These are phyloP conservation scores for Sycophila texana DNA, from an alignment of 2,888 invertebrate species.

Conservation along the genomic window DNA sequence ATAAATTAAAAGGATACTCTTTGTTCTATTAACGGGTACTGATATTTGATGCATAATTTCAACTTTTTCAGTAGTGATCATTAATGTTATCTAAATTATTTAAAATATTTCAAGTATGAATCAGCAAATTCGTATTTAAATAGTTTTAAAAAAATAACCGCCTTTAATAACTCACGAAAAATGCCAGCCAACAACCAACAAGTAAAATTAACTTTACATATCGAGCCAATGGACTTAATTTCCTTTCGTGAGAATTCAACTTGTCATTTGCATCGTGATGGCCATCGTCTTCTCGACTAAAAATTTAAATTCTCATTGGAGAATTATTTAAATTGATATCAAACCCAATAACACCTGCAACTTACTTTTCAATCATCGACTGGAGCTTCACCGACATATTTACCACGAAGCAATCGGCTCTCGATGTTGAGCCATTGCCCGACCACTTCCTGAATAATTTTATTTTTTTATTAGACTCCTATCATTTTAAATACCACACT, in stretches of 20 bases:
- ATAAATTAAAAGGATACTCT: constrained; percentile 74
- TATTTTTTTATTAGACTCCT: too few species aligned
- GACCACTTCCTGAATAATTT: too few species aligned
- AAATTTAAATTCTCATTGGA: not conserved
- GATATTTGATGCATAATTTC: constrained; percentile 80
- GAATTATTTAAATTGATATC: not conserved
- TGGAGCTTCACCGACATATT: constrained; percentile 64
- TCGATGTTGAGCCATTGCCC: not conserved
- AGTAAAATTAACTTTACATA: constrained; percentile 79
- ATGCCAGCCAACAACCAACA: constrained; percentile 81
- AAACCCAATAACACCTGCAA: not conserved
- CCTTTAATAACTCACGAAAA: constrained; percentile 76
- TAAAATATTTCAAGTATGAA: not conserved
- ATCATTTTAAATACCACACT: too few species aligned
- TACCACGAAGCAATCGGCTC: constrained; percentile 62
- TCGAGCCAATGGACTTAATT: constrained; percentile 60
- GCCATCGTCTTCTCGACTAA: constrained; percentile 51
- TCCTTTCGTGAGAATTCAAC: constrained; percentile 46
- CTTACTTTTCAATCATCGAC: constrained; percentile 55
- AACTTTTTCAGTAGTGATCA: constrained; percentile 83
- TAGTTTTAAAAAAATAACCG: too few species aligned
- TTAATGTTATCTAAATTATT: constrained; percentile 77
- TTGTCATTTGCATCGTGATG: constrained; percentile 36
- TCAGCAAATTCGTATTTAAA: too few species aligned
- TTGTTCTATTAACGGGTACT: constrained; percentile 77